A percentile compares a stretch with the other conserved stretches of the same genome.
These are phyloP conservation scores for Cathartes aura DNA, from an alignment of 2,113 vertebrate species.

Conservation along the genomic window DNA sequence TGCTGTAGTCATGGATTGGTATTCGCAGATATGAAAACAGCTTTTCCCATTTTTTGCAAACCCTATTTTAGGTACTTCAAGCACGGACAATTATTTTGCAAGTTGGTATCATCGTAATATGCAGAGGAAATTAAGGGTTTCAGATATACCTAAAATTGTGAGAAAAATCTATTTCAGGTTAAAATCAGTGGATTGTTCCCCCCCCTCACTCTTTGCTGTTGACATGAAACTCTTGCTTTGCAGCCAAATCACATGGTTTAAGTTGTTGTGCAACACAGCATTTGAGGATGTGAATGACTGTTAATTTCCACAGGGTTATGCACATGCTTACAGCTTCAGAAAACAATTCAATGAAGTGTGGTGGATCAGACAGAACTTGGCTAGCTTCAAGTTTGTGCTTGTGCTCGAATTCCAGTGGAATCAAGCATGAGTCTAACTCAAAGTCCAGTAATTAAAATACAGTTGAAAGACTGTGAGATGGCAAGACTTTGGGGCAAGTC, in stretches of 20 bases:
- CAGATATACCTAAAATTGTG: neutral
- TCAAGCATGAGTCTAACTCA: neutral
- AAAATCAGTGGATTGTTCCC: neutral
- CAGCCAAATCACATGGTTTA: neutral
- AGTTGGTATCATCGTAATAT: neutral
- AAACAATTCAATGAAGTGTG: neutral
- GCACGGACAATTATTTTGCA: neutral
- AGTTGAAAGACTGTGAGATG: neutral
- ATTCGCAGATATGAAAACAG: neutral
- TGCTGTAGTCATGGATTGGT: neutral
- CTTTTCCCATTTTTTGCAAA: neutral
- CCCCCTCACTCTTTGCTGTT: neutral
- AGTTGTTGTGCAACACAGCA: neutral
- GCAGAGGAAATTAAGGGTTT: neutral
- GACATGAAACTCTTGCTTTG: neutral
- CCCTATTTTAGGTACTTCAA: neutral
- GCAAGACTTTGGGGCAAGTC: neutral
- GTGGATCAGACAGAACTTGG: neutral
- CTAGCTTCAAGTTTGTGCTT: neutral
- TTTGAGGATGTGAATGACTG: neutral
- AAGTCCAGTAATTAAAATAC: neutral
- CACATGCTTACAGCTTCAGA: neutral
- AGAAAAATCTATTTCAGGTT: neutral
- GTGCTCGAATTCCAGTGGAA: neutral
- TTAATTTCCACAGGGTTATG: neutral